Base-by-base conservation (phyloP, 2,888 invertebrate species). In the Apoda limacodes region DNA sequence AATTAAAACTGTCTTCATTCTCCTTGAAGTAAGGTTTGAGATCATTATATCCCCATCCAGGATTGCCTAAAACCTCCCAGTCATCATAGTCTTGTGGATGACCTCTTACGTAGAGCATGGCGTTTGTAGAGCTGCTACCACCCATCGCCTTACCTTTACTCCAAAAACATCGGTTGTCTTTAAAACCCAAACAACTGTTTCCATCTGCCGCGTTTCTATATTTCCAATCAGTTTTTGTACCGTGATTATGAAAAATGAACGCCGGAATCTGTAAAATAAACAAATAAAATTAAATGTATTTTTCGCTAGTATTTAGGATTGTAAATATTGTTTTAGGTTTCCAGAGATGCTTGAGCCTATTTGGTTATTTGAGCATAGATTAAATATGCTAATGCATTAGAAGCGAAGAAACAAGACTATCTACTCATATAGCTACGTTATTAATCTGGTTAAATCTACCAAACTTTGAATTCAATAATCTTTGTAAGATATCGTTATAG, bases 61-160 rank as follows among this genome's bases (percentile, higher is more conserved):
- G 19, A 40, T 85, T 85, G 9, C 84, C 84, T 15, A 61, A 46
- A 1, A 54, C 52, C 25, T 76, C 68, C 87, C 87, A 87, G 28
- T 64, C 55, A 25, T 83, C 64, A 39, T 78, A 87, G 47, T 86
- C 85, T 5, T 55, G 50, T 1, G 56, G 63, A 44, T 82, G 82
- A 0, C 86, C 87, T 22, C 83, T 70, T 3, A 85, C 64, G 47
- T 85, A 86, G 29, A 87, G 62, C 82, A 86, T 86, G 23, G 82
- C 85, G 49, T 87, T 87, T 11, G 86, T 66, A 2, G 82, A 74
- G 26, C 85, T 84, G 0, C 82, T 82, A 5, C 87, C 87, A 15
- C 87, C 86, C 48, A 87, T 64, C 33, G 82, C 76, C 49, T 85
- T 88, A 0, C 89, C 90, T 33, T 86, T 81, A 14, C 85, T 82